Evolutionary conservation across 2,888 invertebrate species (phyloP), one percentile per base, ranked within the genome.

Genomic region (Coelogynopora nodosa): DNA sequence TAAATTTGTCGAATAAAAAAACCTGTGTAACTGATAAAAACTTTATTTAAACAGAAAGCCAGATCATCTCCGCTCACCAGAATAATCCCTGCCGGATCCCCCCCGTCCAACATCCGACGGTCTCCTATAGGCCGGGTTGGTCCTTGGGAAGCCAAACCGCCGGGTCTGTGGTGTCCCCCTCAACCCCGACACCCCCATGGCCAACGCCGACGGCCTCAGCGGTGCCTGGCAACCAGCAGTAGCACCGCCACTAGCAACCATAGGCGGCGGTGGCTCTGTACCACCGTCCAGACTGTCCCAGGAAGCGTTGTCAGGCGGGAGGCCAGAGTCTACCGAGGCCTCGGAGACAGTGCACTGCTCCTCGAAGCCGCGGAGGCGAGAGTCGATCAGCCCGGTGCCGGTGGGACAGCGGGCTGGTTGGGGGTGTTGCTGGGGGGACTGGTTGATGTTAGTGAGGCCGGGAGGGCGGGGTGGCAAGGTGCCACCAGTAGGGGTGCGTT

Each of bases 331-430:
- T 27, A 82, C 82, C 30, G 82, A 82, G 5, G 82, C 31, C 27
- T 82, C 82, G 2, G 82, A 82, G 5, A 82, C 82, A 2, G 82
- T 82, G 23, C 82, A 82, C 82, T 82, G 82, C 82, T 82, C 26
- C 30, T 82, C 82, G 31, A 82, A 5, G 23, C 30, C 82, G 29
- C 30, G 82, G 27, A 13, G 74, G 5, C 74, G 5, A 26, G 5
- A 13, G 74, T 74, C 23, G 49, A 10, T 49, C n/a, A n/a, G n/a
- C 18, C 5, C 5, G 49, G 49, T 18, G 49, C 10, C 10, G 49
- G 49, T 18, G 18, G 49, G 49, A 49, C 49, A 49, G 49, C 49
- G 49, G 49, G 18, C 10, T n/a, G n/a, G n/a, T 49, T 49, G 49
- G 23, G 74, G 74, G 18, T 74, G 74, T 13, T 74, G 5, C 10